Base-by-base conservation (phyloP, 2,888 invertebrate species). In the Agonopterix arenella region DNA sequence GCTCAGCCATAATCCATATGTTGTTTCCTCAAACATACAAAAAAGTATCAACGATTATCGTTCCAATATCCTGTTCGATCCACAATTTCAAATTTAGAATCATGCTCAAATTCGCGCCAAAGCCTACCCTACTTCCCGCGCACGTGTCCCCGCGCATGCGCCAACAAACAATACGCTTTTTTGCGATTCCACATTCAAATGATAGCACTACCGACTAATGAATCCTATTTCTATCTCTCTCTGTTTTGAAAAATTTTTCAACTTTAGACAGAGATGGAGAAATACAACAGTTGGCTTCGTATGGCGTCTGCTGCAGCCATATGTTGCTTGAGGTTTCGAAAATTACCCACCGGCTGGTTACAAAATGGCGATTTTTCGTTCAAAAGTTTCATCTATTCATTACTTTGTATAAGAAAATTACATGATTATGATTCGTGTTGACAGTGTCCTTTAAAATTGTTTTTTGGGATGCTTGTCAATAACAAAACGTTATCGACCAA, bases 321-420 rank as follows among this genome's bases (percentile, higher is more conserved):
- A 86, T 88, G 88, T 64, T 79, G 79, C 70, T 83, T 88, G 88
- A 88, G 88, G 88, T 88, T 88, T 81, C 68, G 77, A 73, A 86
- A 88, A 88, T 84, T 86, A 80, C 80, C 73, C 74, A 60, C 61
- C 71, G 68, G 70, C 67, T 70, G 66, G 71, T 62, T 68, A 64
- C 59, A 71, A 80, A 76, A 82, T 82, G 79, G 78, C 81, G 70
- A 80, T 75, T 64, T 69, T 61, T 58, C 57, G 58, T 66, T 59
- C 45, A 58, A 66, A 64, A 62, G 64, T 73, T 70, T 80, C 70
- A 77, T 80, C 84, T 82, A 84, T 84, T 82, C 71, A 80, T 82
- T 80, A 78, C 63, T 54, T 53, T 55, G 8, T 61, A 56, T 59
- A 47, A 55, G 56, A 61, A 58, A 8, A 43, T 11, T 70, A 72